Percentiles rank a stretch among this genome's conserved stretches.
phyloP scores from a whole-genome alignment of 2,113 vertebrate species.

The Phycodurus eques region DNA sequence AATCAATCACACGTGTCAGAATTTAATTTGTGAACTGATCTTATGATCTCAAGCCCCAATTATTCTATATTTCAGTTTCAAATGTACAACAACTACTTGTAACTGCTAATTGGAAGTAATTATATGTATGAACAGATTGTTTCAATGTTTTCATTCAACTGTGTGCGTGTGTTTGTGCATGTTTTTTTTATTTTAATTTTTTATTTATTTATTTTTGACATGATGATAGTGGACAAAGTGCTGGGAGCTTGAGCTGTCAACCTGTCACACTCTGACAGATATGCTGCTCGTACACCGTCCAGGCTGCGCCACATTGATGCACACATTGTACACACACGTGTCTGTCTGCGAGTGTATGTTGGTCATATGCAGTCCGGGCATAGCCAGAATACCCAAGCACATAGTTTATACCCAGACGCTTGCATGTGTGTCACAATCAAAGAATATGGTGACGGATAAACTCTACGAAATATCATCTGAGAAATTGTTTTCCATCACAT shows the following conservation, averaged over 20 bases:
- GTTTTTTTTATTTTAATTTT: conserved; percentile 10
- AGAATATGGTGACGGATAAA: conserved; percentile 39
- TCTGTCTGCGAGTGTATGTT: conserved; percentile 35
- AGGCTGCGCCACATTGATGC: conserved; percentile 69
- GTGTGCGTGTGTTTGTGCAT: conserved; percentile 20
- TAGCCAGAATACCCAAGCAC: conserved; percentile 47
- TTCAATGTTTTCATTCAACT: conserved; percentile 8
- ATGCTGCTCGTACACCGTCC: conserved; percentile 91
- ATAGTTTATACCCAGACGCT: conserved; percentile 43
- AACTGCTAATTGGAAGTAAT: not conserved
- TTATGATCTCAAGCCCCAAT: not conserved
- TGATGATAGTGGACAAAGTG: conserved; percentile 96
- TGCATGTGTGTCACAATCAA: conserved; percentile 49
- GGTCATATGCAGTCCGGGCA: conserved; percentile 84
- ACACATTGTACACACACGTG: conserved; percentile 34
- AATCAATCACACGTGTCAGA: not conserved
- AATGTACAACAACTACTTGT: not conserved
- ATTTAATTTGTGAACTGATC: no score
- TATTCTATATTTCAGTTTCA: not conserved
- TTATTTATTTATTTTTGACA: conserved; percentile 70
- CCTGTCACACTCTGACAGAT: conserved; percentile 95
- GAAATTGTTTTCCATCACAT: conserved; percentile 8
- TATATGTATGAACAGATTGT: not conserved
- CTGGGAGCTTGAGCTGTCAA: conserved; percentile 91
- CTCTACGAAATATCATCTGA: conserved; percentile 31